phyloP scores from a whole-genome alignment of 2,888 invertebrate species.

The Pterostichus niger region DNA sequence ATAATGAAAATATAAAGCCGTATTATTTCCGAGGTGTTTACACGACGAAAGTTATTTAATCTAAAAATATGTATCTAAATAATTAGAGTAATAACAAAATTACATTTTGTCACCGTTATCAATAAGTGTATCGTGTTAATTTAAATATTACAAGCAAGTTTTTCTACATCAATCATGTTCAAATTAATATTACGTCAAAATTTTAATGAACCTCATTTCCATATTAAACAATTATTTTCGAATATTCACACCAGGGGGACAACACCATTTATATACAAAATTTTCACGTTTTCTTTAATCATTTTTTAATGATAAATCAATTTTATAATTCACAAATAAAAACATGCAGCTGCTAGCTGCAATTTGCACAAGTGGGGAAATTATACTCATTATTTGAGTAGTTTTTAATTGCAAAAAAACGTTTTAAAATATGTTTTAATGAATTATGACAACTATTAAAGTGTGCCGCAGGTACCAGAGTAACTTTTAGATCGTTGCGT shows the following conservation, averaged over 20 bases:
- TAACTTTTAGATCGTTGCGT: constrained; percentile 37
- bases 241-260: constrained; percentile 35
- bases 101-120: constrained; percentile 36
- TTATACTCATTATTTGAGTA: background rate
- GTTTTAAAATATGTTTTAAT: background rate
- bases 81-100: constrained; percentile 46
- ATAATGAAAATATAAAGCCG: too few species aligned
- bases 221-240: constrained; percentile 46
- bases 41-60: background rate
- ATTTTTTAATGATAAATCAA: constrained; percentile 44
- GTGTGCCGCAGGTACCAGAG: background rate
- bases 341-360: background rate
- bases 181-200: constrained; percentile 48
- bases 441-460: constrained; percentile 8
- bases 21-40: background rate
- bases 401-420: too few species aligned
- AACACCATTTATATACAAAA: constrained; percentile 35
- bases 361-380: background rate
- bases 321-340: constrained; percentile 10
- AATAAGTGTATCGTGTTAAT: constrained; percentile 44
- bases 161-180: constrained; percentile 50
- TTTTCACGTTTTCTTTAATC: constrained; percentile 46
- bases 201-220: constrained; percentile 46
- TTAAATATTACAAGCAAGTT: constrained; percentile 50
- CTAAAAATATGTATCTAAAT: constrained; percentile 42